Evolutionary conservation across 2,113 vertebrate species (phyloP), one percentile per base, ranked within the genome.

Genomic region (Stegostoma tigrinum): DNA sequence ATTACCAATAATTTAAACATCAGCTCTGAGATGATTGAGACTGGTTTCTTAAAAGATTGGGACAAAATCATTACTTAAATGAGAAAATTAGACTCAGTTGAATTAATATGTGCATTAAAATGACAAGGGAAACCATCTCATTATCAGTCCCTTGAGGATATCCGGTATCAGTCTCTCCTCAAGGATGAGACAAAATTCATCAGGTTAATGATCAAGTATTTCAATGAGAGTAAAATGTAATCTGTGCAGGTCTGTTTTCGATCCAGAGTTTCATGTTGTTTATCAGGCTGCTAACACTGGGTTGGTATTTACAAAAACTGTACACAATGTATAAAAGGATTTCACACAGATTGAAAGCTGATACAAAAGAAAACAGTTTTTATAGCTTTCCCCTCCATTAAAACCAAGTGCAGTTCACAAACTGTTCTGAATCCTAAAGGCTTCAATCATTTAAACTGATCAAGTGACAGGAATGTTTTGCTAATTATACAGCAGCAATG

Each of bases 71-170:
- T 90, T 90, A 90, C 34, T 52, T 72, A 70, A 95, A 95, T 52
- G 5, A 27, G 67, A 70, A 30, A 94, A 94, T 45, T 38, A 42
- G 8, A 48, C 42, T 19, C 94, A 52, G 94, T 72, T 24, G 68
- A 95, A 95, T 67, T 72, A 72, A 72, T 95, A 72, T 95, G 67
- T 7, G 66, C 66, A 70, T 95, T 95, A 72, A 95, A 95, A 72
- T 95, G 94, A 95, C 27, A 30, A 52, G 67, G 42, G 45, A 95
- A 72, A 42, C 68, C 61, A 66, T 38, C 67, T 70, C 94, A 95
- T 72, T 95, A 95, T 75, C 66, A 23, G 27, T 70, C 67, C 67
- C 67, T 70, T 14, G 68, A 7, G 93, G 67, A 72, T 30, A 95
- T 95, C 94, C 42, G 45, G 67, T 52, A 72, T 72, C 87, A 90